Base-by-base conservation (phyloP, 2,113 vertebrate species). In the Campylomormyrus tamandua region DNA sequence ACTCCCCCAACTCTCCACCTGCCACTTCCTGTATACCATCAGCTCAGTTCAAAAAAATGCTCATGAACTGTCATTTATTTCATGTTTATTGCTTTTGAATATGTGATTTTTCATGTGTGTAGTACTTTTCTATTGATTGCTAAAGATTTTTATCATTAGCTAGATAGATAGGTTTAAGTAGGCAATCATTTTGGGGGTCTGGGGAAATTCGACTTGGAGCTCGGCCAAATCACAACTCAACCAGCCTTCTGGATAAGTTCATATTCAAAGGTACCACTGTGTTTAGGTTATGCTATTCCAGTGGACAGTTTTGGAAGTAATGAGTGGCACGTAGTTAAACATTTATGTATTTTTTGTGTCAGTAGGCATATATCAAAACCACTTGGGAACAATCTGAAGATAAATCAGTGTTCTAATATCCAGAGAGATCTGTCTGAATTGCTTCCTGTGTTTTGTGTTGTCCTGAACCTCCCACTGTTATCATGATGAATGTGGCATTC, bases 401-500 rank as follows among this genome's bases (percentile, higher is more conserved):
- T 46, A 46, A 48, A 24, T 48, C 45, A 45, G 1, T 48, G 83
- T 39, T 11, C 21, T 46, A 48, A 19, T 46, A 48, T 45, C 39
- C 42, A 48, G 17, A 48, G 45, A 83, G 19, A 39, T 46, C 15
- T 46, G 27, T 46, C 21, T 19, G 15, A 8, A 19, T 48, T 87
- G 85, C 85, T 87, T 87, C 85, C 85, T 53, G 85, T 56, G 19
- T 53, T 48, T 52, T 87, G 50, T 52, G 27, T 48, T 53, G 48
- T 39, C 27, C 48, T 56, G n/a, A 17, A 53, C 50, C 31, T 87
- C 85, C 50, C 4, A 35, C 85, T 53, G 85, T 53, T 53, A 53
- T 21, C 85, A 56, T 87, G 24, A 53, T 53, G n/a, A 53, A 87
- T 87, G n/a, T 21, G 24, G 85, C 83, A 49, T 50, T 49, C 83